Evolutionary conservation across 2,113 vertebrate species (phyloP).

Genomic region (Plestiodon gilberti): DNA sequence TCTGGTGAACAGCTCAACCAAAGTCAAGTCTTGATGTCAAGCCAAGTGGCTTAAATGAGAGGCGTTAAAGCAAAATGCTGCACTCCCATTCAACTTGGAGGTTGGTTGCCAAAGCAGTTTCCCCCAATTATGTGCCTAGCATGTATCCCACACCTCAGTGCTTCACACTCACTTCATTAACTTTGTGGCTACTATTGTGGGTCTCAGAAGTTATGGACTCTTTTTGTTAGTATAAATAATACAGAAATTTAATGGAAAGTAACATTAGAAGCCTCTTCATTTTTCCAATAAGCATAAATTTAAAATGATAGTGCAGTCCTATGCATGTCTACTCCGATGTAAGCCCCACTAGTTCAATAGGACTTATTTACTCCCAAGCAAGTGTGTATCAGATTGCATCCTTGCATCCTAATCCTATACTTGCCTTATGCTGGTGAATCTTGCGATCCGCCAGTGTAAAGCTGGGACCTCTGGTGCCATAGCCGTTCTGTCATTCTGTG

Average conservation of each 20-base stretch:
- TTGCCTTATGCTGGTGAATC: too few relatives aligned
- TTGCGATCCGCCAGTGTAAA: too few relatives aligned
- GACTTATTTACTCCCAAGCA: too few relatives aligned
- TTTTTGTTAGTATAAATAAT: slow-evolving; percentile 75
- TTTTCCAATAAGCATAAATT: slow-evolving; percentile 71
- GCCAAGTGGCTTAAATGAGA: slow-evolving; percentile 47
- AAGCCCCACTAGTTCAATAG: too few relatives aligned
- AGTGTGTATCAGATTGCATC: too few relatives aligned
- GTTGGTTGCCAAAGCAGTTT: slow-evolving; percentile 57
- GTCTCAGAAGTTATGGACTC: slow-evolving; percentile 58
- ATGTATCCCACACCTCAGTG: slow-evolving; percentile 54
- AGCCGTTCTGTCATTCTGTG: too few relatives aligned
- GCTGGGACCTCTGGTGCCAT: too few relatives aligned
- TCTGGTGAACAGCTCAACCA: slow-evolving; percentile 34
- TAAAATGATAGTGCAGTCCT: slow-evolving; percentile 62
- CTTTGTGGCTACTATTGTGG: slow-evolving; percentile 30
- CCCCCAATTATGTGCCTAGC: slow-evolving; percentile 44
- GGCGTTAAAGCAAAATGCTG: slow-evolving; percentile 39
- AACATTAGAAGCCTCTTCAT: slow-evolving; percentile 66
- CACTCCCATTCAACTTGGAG: slow-evolving; percentile 32
- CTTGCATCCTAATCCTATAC: too few relatives aligned
- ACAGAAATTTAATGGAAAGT: slow-evolving; percentile 68
- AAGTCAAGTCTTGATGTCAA: slow-evolving; percentile 11
- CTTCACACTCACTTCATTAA: slow-evolving; percentile 69
- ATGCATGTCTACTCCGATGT: too few relatives aligned